Conservation (phyloP, 2,113 vertebrate genomes). For the Poicephalus meyeri region DNA sequence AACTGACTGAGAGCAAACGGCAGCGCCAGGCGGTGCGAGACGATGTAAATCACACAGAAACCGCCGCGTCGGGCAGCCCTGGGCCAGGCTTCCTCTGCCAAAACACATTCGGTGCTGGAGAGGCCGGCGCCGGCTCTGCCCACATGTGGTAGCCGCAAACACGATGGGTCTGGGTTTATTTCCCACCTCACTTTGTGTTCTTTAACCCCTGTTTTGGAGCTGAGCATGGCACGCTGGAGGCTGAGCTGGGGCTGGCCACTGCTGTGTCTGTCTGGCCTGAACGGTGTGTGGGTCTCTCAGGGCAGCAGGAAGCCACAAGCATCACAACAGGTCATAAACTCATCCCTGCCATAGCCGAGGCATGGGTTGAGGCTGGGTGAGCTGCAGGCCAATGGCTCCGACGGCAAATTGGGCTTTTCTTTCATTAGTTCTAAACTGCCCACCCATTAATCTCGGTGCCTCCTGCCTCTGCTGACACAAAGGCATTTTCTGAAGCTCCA, state of each 20-base stretch:
- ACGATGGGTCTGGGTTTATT: neutral
- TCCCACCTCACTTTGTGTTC: neutral
- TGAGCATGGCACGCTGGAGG: fast-evolving
- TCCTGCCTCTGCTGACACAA: neutral
- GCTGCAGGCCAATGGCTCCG: neutral
- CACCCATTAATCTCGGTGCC: slow-evolving; percentile 18
- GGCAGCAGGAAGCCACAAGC: neutral
- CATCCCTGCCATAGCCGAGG: neutral
- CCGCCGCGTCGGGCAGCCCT: fast-evolving
- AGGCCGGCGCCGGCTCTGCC: neutral
- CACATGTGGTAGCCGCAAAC: fast-evolving
- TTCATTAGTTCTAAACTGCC: slow-evolving; percentile 32
- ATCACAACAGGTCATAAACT: neutral
- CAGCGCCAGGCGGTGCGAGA: neutral
- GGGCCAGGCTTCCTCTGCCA: neutral
- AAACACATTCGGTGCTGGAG: neutral
- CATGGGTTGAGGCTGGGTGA: neutral
- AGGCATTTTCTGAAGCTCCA: neutral
- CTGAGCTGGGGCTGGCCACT: neutral
- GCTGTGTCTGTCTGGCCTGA: fast-evolving
- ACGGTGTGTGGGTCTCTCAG: fast-evolving
- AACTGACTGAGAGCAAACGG: neutral
- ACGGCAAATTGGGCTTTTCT: neutral
- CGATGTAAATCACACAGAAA: neutral
- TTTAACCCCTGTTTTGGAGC: neutral